Base-by-base conservation (phyloP, 2,888 invertebrate species). In the Dolomedes plantarius region DNA sequence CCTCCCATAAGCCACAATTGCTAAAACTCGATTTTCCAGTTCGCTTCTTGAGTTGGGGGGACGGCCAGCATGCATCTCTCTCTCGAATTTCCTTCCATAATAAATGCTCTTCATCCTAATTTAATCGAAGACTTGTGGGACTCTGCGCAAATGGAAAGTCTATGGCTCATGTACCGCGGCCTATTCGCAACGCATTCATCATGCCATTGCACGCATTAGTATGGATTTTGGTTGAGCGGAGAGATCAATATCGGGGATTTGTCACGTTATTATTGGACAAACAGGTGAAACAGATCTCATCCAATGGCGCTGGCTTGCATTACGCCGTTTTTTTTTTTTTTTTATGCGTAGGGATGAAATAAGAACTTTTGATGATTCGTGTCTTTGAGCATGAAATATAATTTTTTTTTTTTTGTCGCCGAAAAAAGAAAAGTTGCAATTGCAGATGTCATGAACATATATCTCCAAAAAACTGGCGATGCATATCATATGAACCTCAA, bases 1-100 rank as follows among this genome's bases (percentile, higher is more conserved):
- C 23, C 46, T 78, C 32, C 32, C 56, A 28, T n/a, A 68, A 50
- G 13, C n/a, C 65, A 5, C 32, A 19, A 32, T 13, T 31, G 28
- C 41, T 29, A 39, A 71, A 80, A 81, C 81, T 27, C 13, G 81
- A 74, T 64, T 62, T 68, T 74, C 81, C 74, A 81, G 81, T 81
- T 62, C 19, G 11, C 46, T 16, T 32, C 31, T 9, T 27, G 28
- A 23, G 19, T 67, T 32, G 13, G n/a, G 76, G 41, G 36, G 64
- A 19, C 46, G 75, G 46, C 64, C 72, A 19, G 65, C 64, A 64
- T 65, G 41, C 3, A 19, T 27, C 67, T 29, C 11, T 29, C 11
- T 64, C 79, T 62, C 46, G 68, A 79, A 72, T 79, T 41, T 32
- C 36, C 11, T 3, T 36, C 31, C 36, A 9, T 69, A 69, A 69